Evolutionary conservation across 2,888 invertebrate genomes (phyloP).

Genomic region (Drosophila prolongata): DNA sequence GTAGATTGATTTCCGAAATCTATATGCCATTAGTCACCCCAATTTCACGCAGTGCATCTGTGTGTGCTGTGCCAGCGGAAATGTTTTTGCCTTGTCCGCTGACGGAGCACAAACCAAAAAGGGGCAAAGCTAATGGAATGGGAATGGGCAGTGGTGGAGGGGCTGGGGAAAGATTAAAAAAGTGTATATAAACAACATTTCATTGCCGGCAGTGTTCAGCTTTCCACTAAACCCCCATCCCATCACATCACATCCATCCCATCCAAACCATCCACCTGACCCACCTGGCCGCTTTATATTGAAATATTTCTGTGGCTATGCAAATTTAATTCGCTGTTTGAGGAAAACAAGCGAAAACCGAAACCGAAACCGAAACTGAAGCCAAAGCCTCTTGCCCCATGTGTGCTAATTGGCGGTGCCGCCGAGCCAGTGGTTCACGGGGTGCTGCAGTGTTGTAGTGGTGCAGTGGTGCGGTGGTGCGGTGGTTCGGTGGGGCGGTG

Average conservation of each 20-base stretch:
- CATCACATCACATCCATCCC: neutral
- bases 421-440: conserved; percentile 9
- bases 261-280: neutral
- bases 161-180: conserved; percentile 34
- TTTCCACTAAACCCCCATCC: neutral
- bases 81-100: conserved; percentile 40
- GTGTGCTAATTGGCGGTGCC: conserved; percentile 53
- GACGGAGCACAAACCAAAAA: conserved; percentile 45
- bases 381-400: conserved; percentile 46
- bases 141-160: conserved; percentile 7
- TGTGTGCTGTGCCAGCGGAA: conserved; percentile 48
- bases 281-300: conserved; percentile 36
- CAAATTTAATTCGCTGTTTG: conserved; percentile 51
- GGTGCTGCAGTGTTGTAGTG: neutral
- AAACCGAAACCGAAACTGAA: conserved; percentile 40
- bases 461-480: neutral
- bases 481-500: conserved; percentile 3
- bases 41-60: conserved; percentile 7
- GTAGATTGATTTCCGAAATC: no score
- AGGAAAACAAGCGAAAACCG: conserved; percentile 42
- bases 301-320: conserved; percentile 48
- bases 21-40: no score
- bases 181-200: conserved; percentile 39
- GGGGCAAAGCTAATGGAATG: conserved; percentile 35
- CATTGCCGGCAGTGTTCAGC: conserved; percentile 18